Base-by-base conservation (phyloP, 2,797 vertebrate genomes). In the Molothrus ater region DNA sequence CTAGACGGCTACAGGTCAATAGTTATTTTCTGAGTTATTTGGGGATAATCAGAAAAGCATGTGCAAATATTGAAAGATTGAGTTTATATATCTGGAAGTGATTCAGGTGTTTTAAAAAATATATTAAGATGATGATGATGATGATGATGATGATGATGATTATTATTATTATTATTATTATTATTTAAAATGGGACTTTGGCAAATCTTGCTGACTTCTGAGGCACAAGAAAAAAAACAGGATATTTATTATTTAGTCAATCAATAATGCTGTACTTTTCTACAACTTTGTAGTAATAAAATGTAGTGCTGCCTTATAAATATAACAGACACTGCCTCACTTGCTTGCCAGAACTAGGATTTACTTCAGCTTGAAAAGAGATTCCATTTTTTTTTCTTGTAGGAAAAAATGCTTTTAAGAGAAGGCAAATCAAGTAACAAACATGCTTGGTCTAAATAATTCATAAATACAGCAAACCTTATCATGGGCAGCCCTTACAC, bases 11-110 rank as follows among this genome's bases (percentile, higher is more conserved):
- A 74, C 72, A 96, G 96, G 97, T 96, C 76, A 88, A 96, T 53
- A 96, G 95, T 90, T 97, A 92, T 97, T 97, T 97, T 95, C 91
- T 88, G 95, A 96, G 85, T 94, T 97, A 97, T 96, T 93, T 88
- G 87, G 48, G 59, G 38, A 86, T 94, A 96, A 92, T 96, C 80
- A 95, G 90, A 96, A 97, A 95, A 96, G 64, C 86, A 96, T 80
- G 82, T 88, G 76, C 92, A 95, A 93, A 96, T 97, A 88, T 94
- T 92, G 47, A 89, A 94, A 97, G 96, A 78, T 56, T 79, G 85
- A 87, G 80, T 93, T 94, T 85, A 68, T 95, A 85, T 90, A 17
- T 76, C 43, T 82, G 45, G 36, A 94, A 72, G 29, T 17, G 28
- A 90, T 92, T 70, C 57, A 93, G 83, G 57, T 91, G 61, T 51